A percentile compares a stretch with the other conserved stretches of the same genome.
Evolutionary conservation across 1,140 invertebrate genomes (phyloP).

Genomic region (Diploscapter pachys): DNA sequence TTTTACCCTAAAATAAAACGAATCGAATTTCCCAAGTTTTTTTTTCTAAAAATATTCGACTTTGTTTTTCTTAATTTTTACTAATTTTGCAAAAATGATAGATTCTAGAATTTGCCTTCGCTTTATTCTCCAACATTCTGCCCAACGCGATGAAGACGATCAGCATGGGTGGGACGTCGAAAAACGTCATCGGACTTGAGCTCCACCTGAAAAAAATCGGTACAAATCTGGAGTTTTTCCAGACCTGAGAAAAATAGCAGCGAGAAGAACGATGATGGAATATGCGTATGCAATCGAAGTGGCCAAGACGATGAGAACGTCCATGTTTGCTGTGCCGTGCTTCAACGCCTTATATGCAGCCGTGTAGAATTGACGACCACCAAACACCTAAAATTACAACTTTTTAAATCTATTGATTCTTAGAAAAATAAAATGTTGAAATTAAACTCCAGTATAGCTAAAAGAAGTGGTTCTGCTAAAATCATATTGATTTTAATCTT

Average conservation of each 20-base stretch:
- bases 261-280: constrained; percentile 62
- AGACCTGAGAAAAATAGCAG: constrained; percentile 12
- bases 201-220: constrained; percentile 54
- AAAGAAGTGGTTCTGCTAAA: too few species aligned
- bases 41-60: not conserved
- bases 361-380: constrained; percentile 91
- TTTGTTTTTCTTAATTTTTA: too few species aligned
- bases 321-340: constrained; percentile 93
- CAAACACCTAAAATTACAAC: constrained; percentile 63
- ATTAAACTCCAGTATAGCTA: too few species aligned
- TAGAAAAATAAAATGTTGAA: constrained; percentile 19
- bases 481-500: too few species aligned
- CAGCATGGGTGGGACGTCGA: constrained; percentile 99
- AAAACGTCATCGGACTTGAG: constrained; percentile 85
- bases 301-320: constrained; percentile 94
- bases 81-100: too few species aligned
- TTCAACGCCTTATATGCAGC: constrained; percentile 83
- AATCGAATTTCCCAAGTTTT: not conserved
- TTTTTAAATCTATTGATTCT: constrained; percentile 4
- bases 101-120: constrained; percentile 70
- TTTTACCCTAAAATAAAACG: constrained; percentile 77
- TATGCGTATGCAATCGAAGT: constrained; percentile 94
- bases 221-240: not conserved
- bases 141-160: constrained; percentile 97
- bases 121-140: constrained; percentile 93